Evolutionary conservation across 2,113 vertebrate genomes (phyloP).

Genomic region (Xenopus tropicalis): UCB_Xtro_10.0 CM004443.2:48499501-48500000

Average conservation of each 20-base stretch:
- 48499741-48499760: conserved; percentile 22
- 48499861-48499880: conserved; percentile 2
- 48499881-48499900: conserved; percentile 6
- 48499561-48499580: background rate
- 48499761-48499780: conserved; percentile 17
- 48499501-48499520: too few relatives aligned
- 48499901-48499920: background rate
- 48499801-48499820: conserved; percentile 36
- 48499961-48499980: background rate
- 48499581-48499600: background rate
- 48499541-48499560: too few relatives aligned
- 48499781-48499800: conserved; percentile 32
- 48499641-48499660: background rate
- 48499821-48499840: conserved; percentile 27
- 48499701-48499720: conserved; percentile 23
- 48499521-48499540: too few relatives aligned
- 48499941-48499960: background rate
- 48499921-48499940: background rate
- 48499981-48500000: background rate
- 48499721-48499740: conserved; percentile 36
- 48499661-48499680: conserved; percentile 13
- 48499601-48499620: background rate
- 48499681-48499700: conserved; percentile 27
- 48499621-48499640: background rate
- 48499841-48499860: conserved; percentile 24